These are phyloP conservation scores for Mythimna albipuncta DNA, from an alignment of 2,888 invertebrate genomes.

Conservation along the genomic window DNA sequence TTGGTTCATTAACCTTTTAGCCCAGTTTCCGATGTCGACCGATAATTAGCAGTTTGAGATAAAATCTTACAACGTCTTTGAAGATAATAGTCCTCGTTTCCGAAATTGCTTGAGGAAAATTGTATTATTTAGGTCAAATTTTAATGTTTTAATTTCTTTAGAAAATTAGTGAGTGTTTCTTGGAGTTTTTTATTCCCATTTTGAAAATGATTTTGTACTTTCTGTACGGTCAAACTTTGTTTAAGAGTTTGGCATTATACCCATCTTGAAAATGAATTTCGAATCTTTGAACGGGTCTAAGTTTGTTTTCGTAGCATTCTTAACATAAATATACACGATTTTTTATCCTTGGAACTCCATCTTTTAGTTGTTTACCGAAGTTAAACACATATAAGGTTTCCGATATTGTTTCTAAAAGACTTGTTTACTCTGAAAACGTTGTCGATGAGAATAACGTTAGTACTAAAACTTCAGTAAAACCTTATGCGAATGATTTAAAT, in stretches of 20 bases:
- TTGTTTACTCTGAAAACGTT: conserved; percentile 11
- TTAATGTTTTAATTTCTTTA: conserved; percentile 5
- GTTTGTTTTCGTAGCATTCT: not conserved
- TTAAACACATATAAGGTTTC: not conserved
- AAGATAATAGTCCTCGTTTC: conserved; percentile 48
- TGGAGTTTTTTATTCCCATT: not conserved
- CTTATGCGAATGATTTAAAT: conserved; percentile 15
- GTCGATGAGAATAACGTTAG: conserved; percentile 7
- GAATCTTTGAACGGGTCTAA: not conserved
- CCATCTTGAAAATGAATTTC: not conserved
- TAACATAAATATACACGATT: not conserved
- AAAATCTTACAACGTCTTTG: conserved; percentile 46
- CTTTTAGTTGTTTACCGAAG: not conserved
- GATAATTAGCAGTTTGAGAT: conserved; percentile 60
- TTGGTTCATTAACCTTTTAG: conserved; percentile 56
- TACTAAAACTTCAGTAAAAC: not conserved
- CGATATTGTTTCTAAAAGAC: conserved; percentile 7
- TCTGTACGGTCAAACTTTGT: no score
- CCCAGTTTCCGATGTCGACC: conserved; percentile 42
- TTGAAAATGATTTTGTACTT: not conserved
- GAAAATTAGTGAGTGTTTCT: not conserved
- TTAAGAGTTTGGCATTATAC: not conserved
- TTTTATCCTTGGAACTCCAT: not conserved
- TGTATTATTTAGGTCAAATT: conserved; percentile 32
- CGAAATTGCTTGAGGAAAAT: conserved; percentile 44